Evolutionary conservation across 1,140 invertebrate species (phyloP), one percentile per base, ranked within the genome.

Genomic region (Hetaerina americana): DNA sequence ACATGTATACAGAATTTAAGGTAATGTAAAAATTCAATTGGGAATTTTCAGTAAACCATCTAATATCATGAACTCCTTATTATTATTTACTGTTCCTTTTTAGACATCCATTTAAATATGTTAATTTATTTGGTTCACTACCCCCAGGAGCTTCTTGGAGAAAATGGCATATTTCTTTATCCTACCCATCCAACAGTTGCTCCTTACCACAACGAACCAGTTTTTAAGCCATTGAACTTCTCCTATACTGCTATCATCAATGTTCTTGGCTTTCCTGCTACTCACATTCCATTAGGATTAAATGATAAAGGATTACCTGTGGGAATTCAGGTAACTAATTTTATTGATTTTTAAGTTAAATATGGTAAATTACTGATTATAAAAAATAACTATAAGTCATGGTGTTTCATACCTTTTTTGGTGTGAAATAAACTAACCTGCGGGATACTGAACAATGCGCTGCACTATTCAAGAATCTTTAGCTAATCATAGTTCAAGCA

Each of bases 231-330:
- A 5, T 82, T 84, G 73, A 87, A 88, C 77, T 86, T 85, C 77
- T 79, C 81, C 0, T 88, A 87, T 77, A 85, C 84, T 15, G 85
- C 81, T 27, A 80, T 88, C 70, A 85, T 87, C 74, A 88, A 88
- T 78, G 80, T 85, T 15, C 76, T 87, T 10, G 84, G 82, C 5
- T 77, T 87, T 6, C 86, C 87, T 3, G 85, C 85, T 0, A 87
- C 85, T 5, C 84, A 85, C 76, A 81, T 83, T 70, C 87, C 86
- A 22, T 72, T 88, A 27, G 87, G 87, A 2, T 76, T 88, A 8
- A 79, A 79, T 29, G 78, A 77, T 10, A 80, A 84, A 66, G 84
- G 85, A 0, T 73, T 87, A 10, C 86, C 87, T 18, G 66, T 87
- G 22, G 85, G 85, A 29, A 74, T 86, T 40, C 85, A 86, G 77